phyloP scores from a whole-genome alignment of 2,888 invertebrate genomes.

The Cordilura impudica region DNA sequence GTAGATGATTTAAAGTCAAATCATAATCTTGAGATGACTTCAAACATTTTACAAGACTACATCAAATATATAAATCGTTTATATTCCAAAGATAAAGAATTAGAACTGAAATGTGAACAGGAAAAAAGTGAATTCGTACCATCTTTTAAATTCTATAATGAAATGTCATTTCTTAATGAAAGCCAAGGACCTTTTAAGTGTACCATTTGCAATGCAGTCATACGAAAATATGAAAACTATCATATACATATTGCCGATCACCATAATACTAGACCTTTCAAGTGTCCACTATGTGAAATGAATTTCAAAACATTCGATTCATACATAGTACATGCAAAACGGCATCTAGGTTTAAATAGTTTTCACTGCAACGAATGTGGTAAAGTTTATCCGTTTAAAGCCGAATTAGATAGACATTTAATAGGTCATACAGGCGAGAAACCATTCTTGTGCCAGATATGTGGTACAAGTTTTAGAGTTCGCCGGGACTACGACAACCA shows the following conservation, averaged over 20 bases:
- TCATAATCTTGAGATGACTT: conserved; percentile 25
- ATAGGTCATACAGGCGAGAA: conserved; percentile 65
- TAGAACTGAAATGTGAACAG: conserved; percentile 45
- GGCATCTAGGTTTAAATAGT: conserved; percentile 49
- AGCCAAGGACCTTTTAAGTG: conserved; percentile 56
- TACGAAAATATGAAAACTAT: conserved; percentile 47
- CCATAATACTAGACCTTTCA: conserved; percentile 40
- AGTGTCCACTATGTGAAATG: conserved; percentile 53
- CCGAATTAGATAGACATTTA: conserved; percentile 49
- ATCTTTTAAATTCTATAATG: conserved; percentile 24
- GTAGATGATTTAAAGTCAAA: conserved; percentile 41
- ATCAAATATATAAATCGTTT: conserved; percentile 46
- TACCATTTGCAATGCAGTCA: conserved; percentile 38
- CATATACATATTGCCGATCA: conserved; percentile 49
- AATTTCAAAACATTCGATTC: conserved; percentile 41
- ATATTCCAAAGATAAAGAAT: conserved; percentile 36
- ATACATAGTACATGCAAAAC: conserved; percentile 42
- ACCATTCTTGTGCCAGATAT: conserved; percentile 64
- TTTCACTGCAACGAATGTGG: conserved; percentile 51
- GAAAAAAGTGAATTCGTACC: conserved; percentile 39
- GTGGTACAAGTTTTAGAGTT: conserved; percentile 68
- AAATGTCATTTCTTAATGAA: conserved; percentile 38
- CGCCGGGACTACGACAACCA: conserved; percentile 55
- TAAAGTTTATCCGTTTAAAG: conserved; percentile 42
- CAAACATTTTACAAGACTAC: conserved; percentile 34